Evolutionary conservation across 2,888 invertebrate genomes (phyloP).

Genomic region (Chymomyza fuscimana): DNA sequence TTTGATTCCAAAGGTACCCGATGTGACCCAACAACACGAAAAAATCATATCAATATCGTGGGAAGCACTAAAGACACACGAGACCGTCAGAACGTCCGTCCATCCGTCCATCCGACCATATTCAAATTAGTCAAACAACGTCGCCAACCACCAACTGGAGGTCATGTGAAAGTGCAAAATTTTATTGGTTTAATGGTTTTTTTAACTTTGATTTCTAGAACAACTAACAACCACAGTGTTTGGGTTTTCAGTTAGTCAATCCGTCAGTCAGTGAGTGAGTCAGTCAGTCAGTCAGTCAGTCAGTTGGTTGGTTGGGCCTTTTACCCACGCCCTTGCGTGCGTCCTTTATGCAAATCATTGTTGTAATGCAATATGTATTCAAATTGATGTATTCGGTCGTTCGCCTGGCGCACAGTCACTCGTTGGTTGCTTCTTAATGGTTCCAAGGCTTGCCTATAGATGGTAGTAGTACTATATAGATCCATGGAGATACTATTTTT

Average conservation of each 20-base stretch:
- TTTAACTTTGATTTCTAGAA: slow-evolving; percentile 13
- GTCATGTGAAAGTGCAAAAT: slow-evolving; percentile 75
- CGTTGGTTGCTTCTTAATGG: slow-evolving; percentile 56
- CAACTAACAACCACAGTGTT: slow-evolving; percentile 18
- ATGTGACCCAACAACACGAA: background rate
- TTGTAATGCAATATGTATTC: slow-evolving; percentile 68
- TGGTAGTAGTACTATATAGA: background rate
- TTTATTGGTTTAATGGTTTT: slow-evolving; percentile 66
- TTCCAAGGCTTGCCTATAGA: slow-evolving; percentile 16
- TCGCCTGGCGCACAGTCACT: background rate
- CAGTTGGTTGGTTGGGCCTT: background rate
- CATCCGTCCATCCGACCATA: too few species aligned
- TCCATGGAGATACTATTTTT: background rate
- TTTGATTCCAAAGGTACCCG: slow-evolving; percentile 20
- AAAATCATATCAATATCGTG: slow-evolving; percentile 66
- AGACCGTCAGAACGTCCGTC: background rate
- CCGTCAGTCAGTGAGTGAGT: slow-evolving; percentile 18
- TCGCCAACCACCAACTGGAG: slow-evolving; percentile 30
- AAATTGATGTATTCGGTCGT: slow-evolving; percentile 66
- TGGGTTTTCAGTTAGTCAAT: slow-evolving; percentile 35
- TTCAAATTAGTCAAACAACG: slow-evolving; percentile 23
- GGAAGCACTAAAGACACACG: slow-evolving; percentile 52
- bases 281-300: background rate
- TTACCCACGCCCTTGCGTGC: slow-evolving; percentile 28
- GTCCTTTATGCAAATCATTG: slow-evolving; percentile 67